phyloP scores from a whole-genome alignment of 92 coral and sea anemone species.

The Hydrozoanthus gracilis region DNA sequence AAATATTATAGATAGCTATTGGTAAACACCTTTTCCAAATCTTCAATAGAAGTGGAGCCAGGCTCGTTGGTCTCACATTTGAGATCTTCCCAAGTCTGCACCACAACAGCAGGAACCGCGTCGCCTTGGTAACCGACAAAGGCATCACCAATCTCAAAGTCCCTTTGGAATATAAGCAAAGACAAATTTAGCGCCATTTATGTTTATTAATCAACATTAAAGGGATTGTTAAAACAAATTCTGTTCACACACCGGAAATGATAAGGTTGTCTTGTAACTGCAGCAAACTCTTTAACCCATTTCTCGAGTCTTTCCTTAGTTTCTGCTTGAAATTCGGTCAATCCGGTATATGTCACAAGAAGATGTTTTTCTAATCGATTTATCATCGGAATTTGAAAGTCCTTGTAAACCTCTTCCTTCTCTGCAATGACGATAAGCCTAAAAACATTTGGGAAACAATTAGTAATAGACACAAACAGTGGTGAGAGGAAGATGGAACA shows the following conservation, averaged over 20 bases:
- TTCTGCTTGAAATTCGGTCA: constrained; percentile 55
- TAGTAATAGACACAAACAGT: no score
- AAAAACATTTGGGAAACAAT: not conserved
- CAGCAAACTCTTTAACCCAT: constrained; percentile 73
- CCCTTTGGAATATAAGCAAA: constrained; percentile 25
- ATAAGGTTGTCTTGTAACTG: constrained; percentile 14
- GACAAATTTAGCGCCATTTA: not conserved
- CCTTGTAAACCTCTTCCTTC: constrained; percentile 81
- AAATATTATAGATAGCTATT: no score
- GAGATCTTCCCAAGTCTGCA: constrained; percentile 71
- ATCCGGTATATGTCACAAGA: constrained; percentile 74
- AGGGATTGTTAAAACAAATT: not conserved
- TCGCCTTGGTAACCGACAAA: constrained; percentile 90
- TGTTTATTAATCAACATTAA: not conserved
- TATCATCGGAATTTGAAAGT: constrained; percentile 80
- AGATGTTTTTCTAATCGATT: constrained; percentile 89
- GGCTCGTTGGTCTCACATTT: constrained; percentile 18
- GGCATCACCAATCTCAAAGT: constrained; percentile 74
- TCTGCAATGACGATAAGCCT: constrained; percentile 93
- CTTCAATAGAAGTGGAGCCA: not conserved
- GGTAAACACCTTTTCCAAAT: no score
- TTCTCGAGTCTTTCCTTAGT: constrained; percentile 61
- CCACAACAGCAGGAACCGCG: constrained; percentile 81
- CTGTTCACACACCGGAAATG: not conserved
- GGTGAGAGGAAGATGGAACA: no score